Evolutionary conservation across 2,797 vertebrate species (phyloP).

Genomic region (Benthosema pterotum): DNA sequence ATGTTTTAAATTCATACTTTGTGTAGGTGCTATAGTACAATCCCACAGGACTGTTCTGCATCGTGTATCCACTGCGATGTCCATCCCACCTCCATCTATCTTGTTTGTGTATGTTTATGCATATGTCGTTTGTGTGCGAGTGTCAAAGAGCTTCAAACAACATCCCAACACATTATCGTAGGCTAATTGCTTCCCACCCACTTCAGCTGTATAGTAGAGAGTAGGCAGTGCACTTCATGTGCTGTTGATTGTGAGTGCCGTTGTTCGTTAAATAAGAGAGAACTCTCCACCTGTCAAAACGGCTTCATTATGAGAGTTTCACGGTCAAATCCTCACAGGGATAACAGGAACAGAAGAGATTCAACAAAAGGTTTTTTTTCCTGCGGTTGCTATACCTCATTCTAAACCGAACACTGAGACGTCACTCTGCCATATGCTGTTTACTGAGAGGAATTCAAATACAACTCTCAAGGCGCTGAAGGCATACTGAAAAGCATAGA

Average conservation of each 20-base stretch:
- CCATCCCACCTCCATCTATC: no score
- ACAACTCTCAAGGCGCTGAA: constrained; percentile 1
- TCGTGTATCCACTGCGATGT: no score
- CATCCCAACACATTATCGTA: constrained; percentile 41
- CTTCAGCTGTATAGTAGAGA: constrained; percentile 14
- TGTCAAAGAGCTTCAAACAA: constrained; percentile 38
- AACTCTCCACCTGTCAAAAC: constrained; percentile 8
- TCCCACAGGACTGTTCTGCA: no score
- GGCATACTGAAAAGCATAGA: neutral
- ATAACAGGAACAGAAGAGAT: neutral
- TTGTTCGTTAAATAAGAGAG: constrained; percentile 19
- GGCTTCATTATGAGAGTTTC: constrained; percentile 26
- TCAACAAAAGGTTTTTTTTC: neutral
- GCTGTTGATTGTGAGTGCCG: constrained; percentile 1
- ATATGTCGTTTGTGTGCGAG: neutral
- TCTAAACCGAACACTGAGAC: constrained; percentile 7
- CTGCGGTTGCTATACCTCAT: neutral
- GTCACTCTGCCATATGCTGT: constrained; percentile 11
- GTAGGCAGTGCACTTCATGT: constrained; percentile 17
- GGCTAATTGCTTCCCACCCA: constrained; percentile 49
- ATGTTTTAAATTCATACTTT: neutral
- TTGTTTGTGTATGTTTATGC: no score
- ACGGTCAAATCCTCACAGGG: neutral
- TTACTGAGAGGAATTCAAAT: constrained; percentile 5
- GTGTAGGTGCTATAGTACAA: no score